These are phyloP conservation scores for Empidonax alnorum DNA, from an alignment of 2,113 vertebrate genomes.

Conservation along the genomic window DNA sequence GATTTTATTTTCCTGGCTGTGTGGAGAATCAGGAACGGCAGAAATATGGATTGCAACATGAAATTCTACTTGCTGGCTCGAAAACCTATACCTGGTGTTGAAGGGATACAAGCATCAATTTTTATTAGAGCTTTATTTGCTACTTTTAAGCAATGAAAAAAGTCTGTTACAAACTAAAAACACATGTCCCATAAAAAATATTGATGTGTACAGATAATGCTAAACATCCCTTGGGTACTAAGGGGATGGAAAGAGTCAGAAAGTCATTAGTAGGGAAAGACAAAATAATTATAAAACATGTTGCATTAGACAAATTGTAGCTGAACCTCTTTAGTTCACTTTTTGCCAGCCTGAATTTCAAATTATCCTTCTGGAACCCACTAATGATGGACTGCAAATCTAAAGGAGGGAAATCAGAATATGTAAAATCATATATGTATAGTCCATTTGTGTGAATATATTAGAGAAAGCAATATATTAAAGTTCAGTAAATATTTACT, in stretches of 20 bases:
- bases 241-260: conserved; percentile 20
- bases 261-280: conserved; percentile 13
- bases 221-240: neutral
- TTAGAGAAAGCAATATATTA: neutral
- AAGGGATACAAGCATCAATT: conserved; percentile 39
- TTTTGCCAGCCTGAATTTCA: neutral
- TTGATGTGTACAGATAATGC: conserved; percentile 18
- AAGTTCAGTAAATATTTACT: neutral
- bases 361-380: neutral
- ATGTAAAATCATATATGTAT: neutral
- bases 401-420: neutral
- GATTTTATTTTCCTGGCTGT: conserved; percentile 54
- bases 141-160: conserved; percentile 24
- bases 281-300: conserved; percentile 1
- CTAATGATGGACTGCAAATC: neutral
- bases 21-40: conserved; percentile 10
- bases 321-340: neutral
- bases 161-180: conserved; percentile 40
- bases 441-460: neutral
- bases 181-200: conserved; percentile 28
- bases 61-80: conserved; percentile 23
- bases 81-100: conserved; percentile 54
- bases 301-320: neutral
- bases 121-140: conserved; percentile 48
- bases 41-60: neutral